Evolutionary conservation across 2,113 vertebrate species (phyloP).

Genomic region (Glaucidium brasilianum): DNA sequence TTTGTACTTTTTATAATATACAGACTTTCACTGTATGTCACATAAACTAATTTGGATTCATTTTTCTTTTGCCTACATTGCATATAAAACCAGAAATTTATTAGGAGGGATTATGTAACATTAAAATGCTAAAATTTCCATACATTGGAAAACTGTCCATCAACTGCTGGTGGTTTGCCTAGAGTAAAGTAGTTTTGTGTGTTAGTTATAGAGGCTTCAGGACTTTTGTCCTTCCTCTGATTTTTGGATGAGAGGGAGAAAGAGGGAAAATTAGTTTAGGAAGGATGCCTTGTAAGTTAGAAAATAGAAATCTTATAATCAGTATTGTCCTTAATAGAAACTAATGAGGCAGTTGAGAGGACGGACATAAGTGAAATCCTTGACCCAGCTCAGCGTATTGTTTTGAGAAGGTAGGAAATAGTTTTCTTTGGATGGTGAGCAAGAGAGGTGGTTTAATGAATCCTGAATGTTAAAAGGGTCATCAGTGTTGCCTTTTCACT

Average conservation of each 20-base stretch:
- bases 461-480: neutral
- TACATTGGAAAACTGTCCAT: neutral
- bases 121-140: neutral
- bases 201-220: neutral
- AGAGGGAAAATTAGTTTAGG: neutral
- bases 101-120: neutral
- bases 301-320: conserved; percentile 45
- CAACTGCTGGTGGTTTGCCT: neutral
- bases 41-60: neutral
- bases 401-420: neutral
- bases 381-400: neutral
- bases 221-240: neutral
- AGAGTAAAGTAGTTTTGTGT: neutral
- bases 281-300: neutral
- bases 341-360: conserved; percentile 8
- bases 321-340: conserved; percentile 31
- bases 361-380: neutral
- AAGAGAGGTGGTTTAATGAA: neutral
- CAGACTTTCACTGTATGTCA: neutral
- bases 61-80: neutral
- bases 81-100: neutral
- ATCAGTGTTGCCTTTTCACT: neutral
- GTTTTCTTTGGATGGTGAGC: neutral
- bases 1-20: neutral
- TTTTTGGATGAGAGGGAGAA: neutral